phyloP scores from a whole-genome alignment of 1,140 invertebrate species.

The Drosophila littoralis region DNA sequence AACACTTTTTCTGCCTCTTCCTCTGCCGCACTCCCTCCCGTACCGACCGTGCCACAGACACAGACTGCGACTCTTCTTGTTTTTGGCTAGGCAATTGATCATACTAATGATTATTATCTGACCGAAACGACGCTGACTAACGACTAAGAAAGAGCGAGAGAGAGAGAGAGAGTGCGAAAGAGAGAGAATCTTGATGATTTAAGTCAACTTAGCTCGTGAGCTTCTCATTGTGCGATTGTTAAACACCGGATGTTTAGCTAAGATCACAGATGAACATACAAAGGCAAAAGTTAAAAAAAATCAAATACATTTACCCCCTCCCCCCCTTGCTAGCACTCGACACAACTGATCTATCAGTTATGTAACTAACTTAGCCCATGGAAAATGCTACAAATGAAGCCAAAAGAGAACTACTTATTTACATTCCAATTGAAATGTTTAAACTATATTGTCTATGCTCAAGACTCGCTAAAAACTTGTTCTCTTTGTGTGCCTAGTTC shows the following conservation, averaged over 20 bases:
- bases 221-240: conserved; percentile 71
- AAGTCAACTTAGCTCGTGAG: conserved; percentile 65
- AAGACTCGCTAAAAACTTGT: too few relatives aligned
- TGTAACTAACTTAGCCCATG: background rate
- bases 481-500: too few relatives aligned
- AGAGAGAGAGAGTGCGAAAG: background rate
- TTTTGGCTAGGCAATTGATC: conserved; percentile 65
- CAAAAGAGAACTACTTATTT: too few relatives aligned
- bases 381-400: too few relatives aligned
- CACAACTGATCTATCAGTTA: background rate
- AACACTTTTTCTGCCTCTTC: conserved; percentile 70
- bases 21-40: background rate
- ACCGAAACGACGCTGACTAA: conserved; percentile 31
- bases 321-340: background rate
- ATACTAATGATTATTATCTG: conserved; percentile 80
- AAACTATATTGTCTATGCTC: too few relatives aligned
- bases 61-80: conserved; percentile 3
- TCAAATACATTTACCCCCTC: background rate
- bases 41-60: background rate
- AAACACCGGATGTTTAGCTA: conserved; percentile 77
- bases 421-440: too few relatives aligned
- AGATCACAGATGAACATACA: conserved; percentile 38
- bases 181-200: conserved; percentile 59
- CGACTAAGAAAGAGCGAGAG: background rate
- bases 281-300: background rate